Conservation (phyloP, 1,140 invertebrate genomes). For the Trichonephila inaurata region DNA sequence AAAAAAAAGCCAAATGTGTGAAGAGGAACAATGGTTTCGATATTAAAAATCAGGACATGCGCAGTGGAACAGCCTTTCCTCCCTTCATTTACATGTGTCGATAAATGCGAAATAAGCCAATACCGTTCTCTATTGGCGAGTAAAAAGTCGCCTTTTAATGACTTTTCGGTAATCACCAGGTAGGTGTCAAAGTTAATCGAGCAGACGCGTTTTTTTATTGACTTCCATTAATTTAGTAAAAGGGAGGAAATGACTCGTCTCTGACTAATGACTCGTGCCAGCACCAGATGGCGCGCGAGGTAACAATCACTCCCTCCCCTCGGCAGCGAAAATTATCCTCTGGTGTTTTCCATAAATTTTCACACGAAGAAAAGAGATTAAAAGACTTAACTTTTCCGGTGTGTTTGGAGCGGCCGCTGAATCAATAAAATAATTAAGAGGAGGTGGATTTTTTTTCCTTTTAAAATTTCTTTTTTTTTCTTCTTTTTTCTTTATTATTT, state of each 20-base stretch:
- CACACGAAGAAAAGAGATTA: conserved; percentile 14
- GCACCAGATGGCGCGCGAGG: conserved; percentile 54
- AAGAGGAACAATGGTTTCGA: too few species aligned
- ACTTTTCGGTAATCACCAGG: conserved; percentile 21
- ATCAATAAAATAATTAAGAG: background rate
- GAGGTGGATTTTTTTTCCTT: background rate
- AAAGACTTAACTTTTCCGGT: conserved; percentile 16
- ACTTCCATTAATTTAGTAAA: conserved; percentile 69
- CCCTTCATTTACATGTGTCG: background rate
- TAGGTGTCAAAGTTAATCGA: conserved; percentile 68
- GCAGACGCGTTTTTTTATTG: conserved; percentile 69
- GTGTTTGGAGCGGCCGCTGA: background rate
- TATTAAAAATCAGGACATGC: background rate
- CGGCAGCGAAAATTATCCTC: background rate
- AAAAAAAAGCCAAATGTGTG: too few species aligned
- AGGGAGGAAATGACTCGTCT: conserved; percentile 26
- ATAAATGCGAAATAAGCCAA: conserved; percentile 5
- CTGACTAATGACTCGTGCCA: conserved; percentile 68
- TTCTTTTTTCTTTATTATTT: too few species aligned
- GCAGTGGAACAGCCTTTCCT: background rate
- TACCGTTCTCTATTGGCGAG: background rate
- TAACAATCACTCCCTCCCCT: background rate
- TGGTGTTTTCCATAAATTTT: conserved; percentile 20
- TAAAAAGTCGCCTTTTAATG: background rate
- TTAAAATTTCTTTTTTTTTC: too few species aligned